Conservation (phyloP, 2,113 vertebrate genomes). For the Triplophysa dalaica region DNA sequence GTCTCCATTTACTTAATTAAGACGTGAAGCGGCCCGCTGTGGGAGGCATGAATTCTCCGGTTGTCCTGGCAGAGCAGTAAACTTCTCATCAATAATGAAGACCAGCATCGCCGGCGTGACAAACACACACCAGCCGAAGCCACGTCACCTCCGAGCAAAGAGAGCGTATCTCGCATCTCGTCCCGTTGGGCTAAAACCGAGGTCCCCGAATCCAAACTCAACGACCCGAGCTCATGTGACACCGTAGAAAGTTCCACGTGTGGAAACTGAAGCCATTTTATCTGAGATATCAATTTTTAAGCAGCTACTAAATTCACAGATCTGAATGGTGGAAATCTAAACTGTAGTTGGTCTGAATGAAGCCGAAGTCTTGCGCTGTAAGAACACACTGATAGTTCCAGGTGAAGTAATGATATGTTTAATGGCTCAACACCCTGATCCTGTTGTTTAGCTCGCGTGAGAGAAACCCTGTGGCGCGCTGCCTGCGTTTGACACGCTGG, state of each 20-base stretch:
- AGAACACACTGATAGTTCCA: slow-evolving; percentile 25
- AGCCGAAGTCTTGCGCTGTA: neutral
- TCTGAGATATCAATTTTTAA: slow-evolving; percentile 3
- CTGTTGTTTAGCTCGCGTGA: slow-evolving; percentile 34
- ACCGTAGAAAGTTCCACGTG: neutral
- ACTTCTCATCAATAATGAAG: slow-evolving; percentile 70
- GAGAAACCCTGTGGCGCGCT: slow-evolving; percentile 31
- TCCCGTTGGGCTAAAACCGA: neutral
- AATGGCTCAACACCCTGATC: slow-evolving; percentile 36
- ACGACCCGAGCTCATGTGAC: neutral
- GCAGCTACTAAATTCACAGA: slow-evolving; percentile 1
- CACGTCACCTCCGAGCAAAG: slow-evolving; percentile 12
- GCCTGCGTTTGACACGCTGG: slow-evolving; percentile 24
- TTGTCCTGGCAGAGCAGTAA: slow-evolving; percentile 46
- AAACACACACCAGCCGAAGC: slow-evolving; percentile 61
- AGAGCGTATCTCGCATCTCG: neutral
- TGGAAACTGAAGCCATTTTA: slow-evolving; percentile 1
- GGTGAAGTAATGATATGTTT: slow-evolving; percentile 37
- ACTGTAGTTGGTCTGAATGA: slow-evolving; percentile 22
- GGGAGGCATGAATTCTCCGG: slow-evolving; percentile 60
- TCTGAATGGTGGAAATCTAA: slow-evolving; percentile 34
- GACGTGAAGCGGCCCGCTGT: slow-evolving; percentile 50
- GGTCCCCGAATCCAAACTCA: neutral
- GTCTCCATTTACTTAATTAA: slow-evolving; percentile 71
- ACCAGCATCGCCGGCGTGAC: slow-evolving; percentile 62